Evolutionary conservation across 2,113 vertebrate genomes (phyloP), one percentile per base, ranked within the genome.

Genomic region (Reinhardtius hippoglossoides): DNA sequence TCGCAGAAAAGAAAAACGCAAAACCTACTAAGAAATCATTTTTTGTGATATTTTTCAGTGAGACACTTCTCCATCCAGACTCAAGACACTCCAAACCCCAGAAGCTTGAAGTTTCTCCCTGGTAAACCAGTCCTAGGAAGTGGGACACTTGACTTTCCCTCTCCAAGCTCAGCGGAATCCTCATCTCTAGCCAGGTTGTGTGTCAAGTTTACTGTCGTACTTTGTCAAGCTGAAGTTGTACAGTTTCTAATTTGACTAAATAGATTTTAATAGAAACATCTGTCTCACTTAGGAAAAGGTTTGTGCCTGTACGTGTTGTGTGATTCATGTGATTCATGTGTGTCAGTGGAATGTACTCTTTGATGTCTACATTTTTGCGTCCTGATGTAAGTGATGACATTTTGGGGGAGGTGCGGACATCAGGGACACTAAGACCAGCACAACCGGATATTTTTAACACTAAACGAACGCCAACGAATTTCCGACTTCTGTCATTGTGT

Each of bases 21-120:
- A 6, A 7, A 44, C 10, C 14, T 44, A 44, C 3, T 15, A 8
- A 50, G 18, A 50, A 50, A 50, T 50, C 1, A 0, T 3, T 50
- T 20, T 46, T 16, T 50, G 5, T 16, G 6, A 18, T 54, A n/a
- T 84, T 15, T 93, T 93, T 61, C 81, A 95, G 95, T 71, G 27
- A 86, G 92, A 78, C 82, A 79, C 12, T 56, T 95, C 74, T 93
- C 92, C 26, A 91, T 95, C 84, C 93, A 92, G 74, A 96, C 94
- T 71, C 91, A 95, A 89, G 95, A 95, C 74, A 96, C 95, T 13
- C 95, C 95, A 71, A 96, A 96, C 72, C 95, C 95, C 9, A 91
- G 89, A 37, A 96, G 95, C 66, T 72, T 96, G 79, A 96, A 96
- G 82, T 95, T 96, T 71, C 89, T 96, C 48, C 94, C 94, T 10